Percentiles rank a stretch among this genome's conserved stretches.
Evolutionary conservation across 2,113 vertebrate genomes (phyloP).

Genomic region (Cinclus cinclus): DNA sequence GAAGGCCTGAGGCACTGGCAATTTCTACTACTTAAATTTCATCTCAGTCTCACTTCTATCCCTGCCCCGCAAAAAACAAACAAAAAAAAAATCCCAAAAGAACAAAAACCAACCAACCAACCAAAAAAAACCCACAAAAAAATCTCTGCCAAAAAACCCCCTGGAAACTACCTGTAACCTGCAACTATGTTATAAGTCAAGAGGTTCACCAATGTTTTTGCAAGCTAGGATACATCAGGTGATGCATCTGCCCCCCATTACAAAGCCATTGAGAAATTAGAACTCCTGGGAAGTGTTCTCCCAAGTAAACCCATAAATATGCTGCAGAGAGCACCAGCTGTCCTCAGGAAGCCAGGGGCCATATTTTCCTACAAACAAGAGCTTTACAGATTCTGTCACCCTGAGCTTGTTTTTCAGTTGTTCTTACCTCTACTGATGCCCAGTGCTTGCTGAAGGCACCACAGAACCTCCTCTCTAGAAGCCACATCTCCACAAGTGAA

Average conservation of each 20-base stretch:
- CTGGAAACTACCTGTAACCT: not conserved
- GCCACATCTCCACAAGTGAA: not conserved
- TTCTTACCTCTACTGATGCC: not conserved
- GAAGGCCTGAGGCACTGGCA: not conserved
- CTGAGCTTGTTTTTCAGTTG: not conserved
- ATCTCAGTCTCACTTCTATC: not conserved
- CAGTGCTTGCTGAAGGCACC: not conserved
- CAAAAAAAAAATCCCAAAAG: not conserved
- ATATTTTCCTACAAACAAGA: not conserved
- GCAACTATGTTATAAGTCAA: not conserved
- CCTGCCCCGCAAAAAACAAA: not conserved
- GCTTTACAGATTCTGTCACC: not conserved
- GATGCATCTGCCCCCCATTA: not conserved
- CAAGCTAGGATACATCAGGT: not conserved
- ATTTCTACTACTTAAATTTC: not conserved
- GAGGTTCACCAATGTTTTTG: not conserved
- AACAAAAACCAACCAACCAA: not conserved
- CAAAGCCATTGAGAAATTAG: not conserved
- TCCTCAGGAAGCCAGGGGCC: not conserved
- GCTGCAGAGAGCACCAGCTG: not conserved
- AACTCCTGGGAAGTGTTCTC: not conserved
- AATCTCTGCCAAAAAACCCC: too few species aligned
- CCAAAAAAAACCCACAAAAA: not conserved
- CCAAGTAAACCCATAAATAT: not conserved
- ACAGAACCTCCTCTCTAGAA: not conserved